Base-by-base conservation (phyloP, 2,113 vertebrate genomes). In the Tachycineta bicolor region DNA sequence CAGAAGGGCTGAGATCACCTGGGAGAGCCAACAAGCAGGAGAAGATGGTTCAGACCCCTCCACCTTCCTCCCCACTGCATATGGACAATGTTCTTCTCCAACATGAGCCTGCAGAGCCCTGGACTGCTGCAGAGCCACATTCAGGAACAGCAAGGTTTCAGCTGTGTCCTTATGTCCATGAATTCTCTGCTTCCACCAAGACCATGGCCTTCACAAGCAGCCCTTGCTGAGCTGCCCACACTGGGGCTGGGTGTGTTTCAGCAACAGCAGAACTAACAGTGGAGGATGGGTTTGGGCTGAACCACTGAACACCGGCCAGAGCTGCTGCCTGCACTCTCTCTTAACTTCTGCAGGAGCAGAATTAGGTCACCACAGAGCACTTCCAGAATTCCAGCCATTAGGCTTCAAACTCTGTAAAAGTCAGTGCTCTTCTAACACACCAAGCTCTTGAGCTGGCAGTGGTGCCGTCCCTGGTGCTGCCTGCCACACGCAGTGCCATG, bases 81-180 rank as follows among this genome's bases (percentile, higher is more conserved):
- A n/a, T 0, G 0, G 62, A n/a, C 11, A n/a, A 62, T 0, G 1
- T 17, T 88, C 11, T 46, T 70, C 47, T 34, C 49, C 11, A 3
- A 26, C n/a, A 50, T 0, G 9, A 73, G 31, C 49, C 65, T 52
- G 16, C 55, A 67, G 93, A 63, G 53, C 58, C 43, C 65, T 37
- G 33, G 12, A 1, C 37, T 68, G 49, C 77, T 80, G 73, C 63
- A 83, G 67, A 69, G 44, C 14, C 56, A 58, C 8, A 2, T 20
- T 41, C n/a, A 76, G 47, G 52, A 75, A 20, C 20, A 56, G 56
- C 13, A 46, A 83, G 33, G 47, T 31, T 75, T 44, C 62, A 67
- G 14, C 46, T 67, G 74, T 37, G 52, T 67, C 56, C 29, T 67
- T n/a, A n/a, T 0, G 3, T 26, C 77, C 73, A 34, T 28, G 31